Conservation (phyloP, 2,888 invertebrate species). For the Caradrina kadenii region DNA sequence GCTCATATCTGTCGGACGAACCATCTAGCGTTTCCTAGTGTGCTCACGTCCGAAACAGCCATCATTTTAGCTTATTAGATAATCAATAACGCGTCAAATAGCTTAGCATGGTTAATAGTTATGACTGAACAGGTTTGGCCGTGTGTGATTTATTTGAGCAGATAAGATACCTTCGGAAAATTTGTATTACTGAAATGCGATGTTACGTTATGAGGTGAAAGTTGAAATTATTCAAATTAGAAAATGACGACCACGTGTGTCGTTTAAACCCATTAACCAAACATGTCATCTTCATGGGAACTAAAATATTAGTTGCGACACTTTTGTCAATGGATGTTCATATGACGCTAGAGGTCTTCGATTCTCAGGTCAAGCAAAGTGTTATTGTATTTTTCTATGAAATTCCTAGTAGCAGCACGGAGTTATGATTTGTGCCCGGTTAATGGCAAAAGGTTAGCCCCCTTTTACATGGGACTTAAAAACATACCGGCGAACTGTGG, state of each 20-base stretch:
- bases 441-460: no score
- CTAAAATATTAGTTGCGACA: conserved; percentile 43
- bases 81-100: conserved; percentile 75
- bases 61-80: conserved; percentile 79
- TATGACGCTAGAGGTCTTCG: no score
- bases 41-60: conserved; percentile 80
- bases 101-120: conserved; percentile 59
- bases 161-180: conserved; percentile 60
- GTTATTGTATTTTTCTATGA: no score
- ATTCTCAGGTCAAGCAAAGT: no score
- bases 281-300: conserved; percentile 60
- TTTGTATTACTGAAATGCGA: conserved; percentile 54
- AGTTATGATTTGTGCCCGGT: no score
- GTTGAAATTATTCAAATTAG: conserved; percentile 62
- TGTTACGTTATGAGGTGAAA: conserved; percentile 56
- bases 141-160: conserved; percentile 57
- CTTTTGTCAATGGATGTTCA: conserved; percentile 35
- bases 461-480: no score
- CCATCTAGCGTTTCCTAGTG: conserved; percentile 73
- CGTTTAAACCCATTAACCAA: conserved; percentile 48
- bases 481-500: no score
- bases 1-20: conserved; percentile 88
- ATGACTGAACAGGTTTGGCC: conserved; percentile 61
- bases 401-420: no score
- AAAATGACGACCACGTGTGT: conserved; percentile 49